A percentile compares a stretch with the other conserved stretches of the same genome.
Conservation (phyloP, 2,113 vertebrate genomes). For the Xyrauchen texanus region DNA sequence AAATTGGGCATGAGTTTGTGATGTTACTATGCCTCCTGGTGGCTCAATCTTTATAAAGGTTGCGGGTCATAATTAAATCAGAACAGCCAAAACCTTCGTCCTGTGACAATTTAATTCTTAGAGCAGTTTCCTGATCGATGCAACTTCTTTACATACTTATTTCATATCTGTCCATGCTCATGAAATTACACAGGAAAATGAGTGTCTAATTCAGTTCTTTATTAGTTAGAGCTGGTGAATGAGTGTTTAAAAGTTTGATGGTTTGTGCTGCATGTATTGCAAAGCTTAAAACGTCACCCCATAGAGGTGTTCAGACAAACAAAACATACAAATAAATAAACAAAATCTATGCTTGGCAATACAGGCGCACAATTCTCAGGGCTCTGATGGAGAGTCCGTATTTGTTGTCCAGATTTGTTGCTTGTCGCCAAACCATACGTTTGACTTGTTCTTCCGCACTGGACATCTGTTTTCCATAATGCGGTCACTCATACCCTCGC, state of each 20-base stretch:
- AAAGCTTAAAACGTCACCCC: conserved; percentile 25
- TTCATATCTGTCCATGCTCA: conserved; percentile 7
- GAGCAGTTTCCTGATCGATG: not conserved
- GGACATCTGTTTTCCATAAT: conserved; percentile 63
- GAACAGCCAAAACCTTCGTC: not conserved
- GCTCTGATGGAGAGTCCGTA: conserved; percentile 45
- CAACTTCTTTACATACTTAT: no score
- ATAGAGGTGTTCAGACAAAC: conserved; percentile 11
- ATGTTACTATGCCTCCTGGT: not conserved
- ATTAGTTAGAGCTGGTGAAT: not conserved
- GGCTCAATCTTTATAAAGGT: not conserved
- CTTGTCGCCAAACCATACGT: conserved; percentile 41
- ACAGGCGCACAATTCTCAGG: conserved; percentile 44
- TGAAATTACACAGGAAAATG: not conserved
- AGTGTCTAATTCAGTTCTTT: conserved; percentile 38
- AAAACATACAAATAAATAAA: not conserved
- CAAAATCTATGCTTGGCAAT: not conserved
- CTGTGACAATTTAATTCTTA: conserved; percentile 9
- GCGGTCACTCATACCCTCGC: conserved; percentile 75
- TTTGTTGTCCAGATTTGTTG: conserved; percentile 27
- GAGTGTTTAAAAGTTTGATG: conserved; percentile 19
- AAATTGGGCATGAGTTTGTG: no score
- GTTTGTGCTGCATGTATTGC: conserved; percentile 33
- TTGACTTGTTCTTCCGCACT: conserved; percentile 69
- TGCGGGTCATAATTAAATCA: not conserved